phyloP scores from a whole-genome alignment of 2,888 invertebrate genomes.

The Dione juno region DNA sequence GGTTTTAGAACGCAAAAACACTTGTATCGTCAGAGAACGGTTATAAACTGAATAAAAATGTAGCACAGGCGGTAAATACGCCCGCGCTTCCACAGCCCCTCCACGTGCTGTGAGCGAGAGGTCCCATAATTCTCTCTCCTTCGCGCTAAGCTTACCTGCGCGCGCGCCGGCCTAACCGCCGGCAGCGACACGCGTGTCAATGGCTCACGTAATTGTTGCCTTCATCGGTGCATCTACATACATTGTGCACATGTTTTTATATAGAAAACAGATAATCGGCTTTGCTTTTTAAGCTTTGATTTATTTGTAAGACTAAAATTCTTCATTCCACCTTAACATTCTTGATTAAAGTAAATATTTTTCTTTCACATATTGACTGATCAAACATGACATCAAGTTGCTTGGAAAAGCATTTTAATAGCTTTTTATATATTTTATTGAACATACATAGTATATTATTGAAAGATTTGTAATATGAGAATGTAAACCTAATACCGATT shows the following conservation, averaged over 20 bases:
- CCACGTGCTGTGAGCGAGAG: slow-evolving; percentile 73
- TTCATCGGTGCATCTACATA: slow-evolving; percentile 55
- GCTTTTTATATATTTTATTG: too few relatives aligned
- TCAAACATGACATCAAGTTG: not conserved
- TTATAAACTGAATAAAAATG: slow-evolving; percentile 83
- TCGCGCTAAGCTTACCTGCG: slow-evolving; percentile 73
- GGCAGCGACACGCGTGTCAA: slow-evolving; percentile 78
- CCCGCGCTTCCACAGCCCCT: slow-evolving; percentile 76
- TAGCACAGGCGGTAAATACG: slow-evolving; percentile 79
- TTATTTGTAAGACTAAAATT: slow-evolving; percentile 2
- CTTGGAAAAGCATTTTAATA: not conserved
- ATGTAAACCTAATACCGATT: not conserved
- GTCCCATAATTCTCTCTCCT: slow-evolving; percentile 51
- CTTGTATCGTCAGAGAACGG: slow-evolving; percentile 65
- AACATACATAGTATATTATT: not conserved
- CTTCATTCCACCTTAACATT: not conserved
- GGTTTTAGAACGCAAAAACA: slow-evolving; percentile 60
- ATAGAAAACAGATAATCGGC: slow-evolving; percentile 18
- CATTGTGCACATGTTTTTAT: slow-evolving; percentile 46
- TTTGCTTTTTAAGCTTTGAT: slow-evolving; percentile 10
- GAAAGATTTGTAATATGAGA: not conserved
- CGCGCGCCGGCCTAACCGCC: slow-evolving; percentile 72
- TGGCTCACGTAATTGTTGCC: slow-evolving; percentile 75
- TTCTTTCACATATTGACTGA: not conserved
- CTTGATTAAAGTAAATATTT: not conserved